Conservation (phyloP, 2,113 vertebrate species). For the Leiothrix lutea region DNA sequence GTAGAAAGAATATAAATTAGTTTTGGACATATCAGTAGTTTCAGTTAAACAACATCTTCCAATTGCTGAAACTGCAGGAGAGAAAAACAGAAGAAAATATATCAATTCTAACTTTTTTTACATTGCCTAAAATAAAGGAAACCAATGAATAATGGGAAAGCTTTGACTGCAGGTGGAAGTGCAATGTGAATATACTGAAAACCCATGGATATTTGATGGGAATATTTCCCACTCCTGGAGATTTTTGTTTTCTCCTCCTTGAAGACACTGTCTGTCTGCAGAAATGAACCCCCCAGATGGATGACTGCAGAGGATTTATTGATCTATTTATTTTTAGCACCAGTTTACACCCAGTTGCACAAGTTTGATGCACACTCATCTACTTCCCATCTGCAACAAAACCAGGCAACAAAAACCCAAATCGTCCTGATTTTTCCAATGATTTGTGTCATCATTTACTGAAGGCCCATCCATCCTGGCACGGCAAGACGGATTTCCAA, state of each 20-base stretch:
- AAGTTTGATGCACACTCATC: neutral
- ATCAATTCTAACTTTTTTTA: neutral
- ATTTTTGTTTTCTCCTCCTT: neutral
- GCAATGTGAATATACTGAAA: neutral
- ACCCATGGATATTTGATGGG: neutral
- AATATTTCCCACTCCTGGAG: neutral
- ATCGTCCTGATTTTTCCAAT: neutral
- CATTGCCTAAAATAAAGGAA: neutral
- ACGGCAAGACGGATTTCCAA: rapidly evolving
- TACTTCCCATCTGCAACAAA: neutral
- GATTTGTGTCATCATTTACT: no score
- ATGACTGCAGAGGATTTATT: neutral
- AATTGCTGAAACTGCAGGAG: neutral
- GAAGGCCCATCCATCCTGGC: neutral
- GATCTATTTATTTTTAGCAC: neutral
- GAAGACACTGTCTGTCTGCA: neutral
- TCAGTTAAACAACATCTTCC: neutral
- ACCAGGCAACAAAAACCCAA: neutral
- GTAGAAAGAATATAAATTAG: neutral
- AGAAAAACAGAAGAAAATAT: neutral
- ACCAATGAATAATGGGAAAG: neutral
- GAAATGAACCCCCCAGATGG: neutral
- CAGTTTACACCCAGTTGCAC: neutral
- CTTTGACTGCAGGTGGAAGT: neutral
- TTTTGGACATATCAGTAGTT: neutral